These are phyloP conservation scores for Ladona fulva DNA, from an alignment of 1,140 invertebrate species.

Conservation along the genomic window DNA sequence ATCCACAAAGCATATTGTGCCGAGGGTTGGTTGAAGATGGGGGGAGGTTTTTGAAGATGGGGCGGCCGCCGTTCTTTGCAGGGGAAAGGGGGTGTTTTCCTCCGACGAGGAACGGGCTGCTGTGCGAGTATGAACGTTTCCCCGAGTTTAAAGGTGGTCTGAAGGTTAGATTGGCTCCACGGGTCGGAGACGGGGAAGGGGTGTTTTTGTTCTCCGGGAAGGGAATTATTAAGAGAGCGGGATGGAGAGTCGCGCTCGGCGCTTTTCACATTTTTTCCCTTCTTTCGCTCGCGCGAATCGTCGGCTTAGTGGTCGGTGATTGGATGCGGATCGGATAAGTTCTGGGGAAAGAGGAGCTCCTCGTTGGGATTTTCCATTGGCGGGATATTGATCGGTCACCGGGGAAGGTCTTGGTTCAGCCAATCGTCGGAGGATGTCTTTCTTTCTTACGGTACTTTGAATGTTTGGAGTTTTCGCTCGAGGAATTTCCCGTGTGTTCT, in stretches of 20 bases:
- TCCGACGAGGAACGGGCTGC: not conserved
- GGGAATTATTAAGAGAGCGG: not conserved
- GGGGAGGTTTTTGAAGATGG: slow-evolving; percentile 13
- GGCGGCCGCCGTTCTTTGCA: too few relatives aligned
- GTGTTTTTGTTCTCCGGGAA: not conserved
- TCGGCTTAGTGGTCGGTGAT: not conserved
- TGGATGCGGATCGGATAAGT: not conserved
- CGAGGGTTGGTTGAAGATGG: too few relatives aligned
- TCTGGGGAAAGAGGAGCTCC: too few relatives aligned
- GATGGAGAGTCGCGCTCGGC: not conserved
- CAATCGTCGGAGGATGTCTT: too few relatives aligned
- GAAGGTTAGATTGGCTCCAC: not conserved
- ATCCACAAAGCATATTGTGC: slow-evolving; percentile 10
- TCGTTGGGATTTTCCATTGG: not conserved
- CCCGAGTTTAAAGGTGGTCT: not conserved
- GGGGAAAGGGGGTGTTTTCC: not conserved
- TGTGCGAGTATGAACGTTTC: not conserved
- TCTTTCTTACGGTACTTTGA: too few relatives aligned
- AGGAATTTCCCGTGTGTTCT: too few relatives aligned
- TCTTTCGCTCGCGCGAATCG: not conserved
- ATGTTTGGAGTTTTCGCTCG: too few relatives aligned
- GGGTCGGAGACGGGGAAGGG: slow-evolving; percentile 12
- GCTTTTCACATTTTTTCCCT: not conserved
- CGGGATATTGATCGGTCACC: not conserved
- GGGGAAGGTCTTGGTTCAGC: too few relatives aligned